Conservation (phyloP, 37 sponge, comb jelly and placozoan species). For the Trichoplax adhaerens region DNA sequence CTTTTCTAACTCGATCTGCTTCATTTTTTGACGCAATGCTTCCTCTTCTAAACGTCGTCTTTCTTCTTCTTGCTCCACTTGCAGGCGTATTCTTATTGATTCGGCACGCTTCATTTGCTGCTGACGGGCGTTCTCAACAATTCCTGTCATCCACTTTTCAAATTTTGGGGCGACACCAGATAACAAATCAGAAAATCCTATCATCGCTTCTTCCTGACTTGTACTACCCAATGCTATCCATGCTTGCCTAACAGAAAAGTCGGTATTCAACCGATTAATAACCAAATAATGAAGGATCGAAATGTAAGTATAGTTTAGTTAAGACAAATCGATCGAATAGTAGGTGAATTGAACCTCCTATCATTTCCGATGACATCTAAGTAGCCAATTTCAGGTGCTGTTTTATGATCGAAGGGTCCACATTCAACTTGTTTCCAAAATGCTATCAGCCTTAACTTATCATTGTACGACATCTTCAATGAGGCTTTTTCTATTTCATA, state of each 20-base stretch:
- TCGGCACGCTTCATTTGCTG: too few species aligned
- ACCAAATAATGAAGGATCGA: background rate
- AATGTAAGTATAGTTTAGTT: background rate
- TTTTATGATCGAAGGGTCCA: slow-evolving; percentile 48
- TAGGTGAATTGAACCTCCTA: slow-evolving; percentile 28
- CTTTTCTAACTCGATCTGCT: too few species aligned
- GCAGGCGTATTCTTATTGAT: too few species aligned
- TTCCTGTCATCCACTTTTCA: too few species aligned
- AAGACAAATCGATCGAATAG: background rate
- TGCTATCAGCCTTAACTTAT: slow-evolving; percentile 57
- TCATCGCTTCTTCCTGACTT: slow-evolving; percentile 36
- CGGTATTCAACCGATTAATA: too few species aligned
- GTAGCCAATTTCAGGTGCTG: slow-evolving; percentile 54
- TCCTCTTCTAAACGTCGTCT: too few species aligned
- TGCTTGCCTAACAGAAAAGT: slow-evolving; percentile 35
- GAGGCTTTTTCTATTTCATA: slow-evolving; percentile 25
- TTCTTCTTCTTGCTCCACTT: too few species aligned
- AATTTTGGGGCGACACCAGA: too few species aligned
- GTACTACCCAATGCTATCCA: slow-evolving; percentile 63
- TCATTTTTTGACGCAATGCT: too few species aligned
- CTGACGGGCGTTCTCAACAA: too few species aligned
- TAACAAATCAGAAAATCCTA: slow-evolving; percentile 33
- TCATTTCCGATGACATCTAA: slow-evolving; percentile 59
- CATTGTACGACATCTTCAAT: slow-evolving; percentile 34
- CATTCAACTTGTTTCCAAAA: slow-evolving; percentile 62